Conservation (phyloP, 2,113 vertebrate species). For the Siphamia tubifer region DNA sequence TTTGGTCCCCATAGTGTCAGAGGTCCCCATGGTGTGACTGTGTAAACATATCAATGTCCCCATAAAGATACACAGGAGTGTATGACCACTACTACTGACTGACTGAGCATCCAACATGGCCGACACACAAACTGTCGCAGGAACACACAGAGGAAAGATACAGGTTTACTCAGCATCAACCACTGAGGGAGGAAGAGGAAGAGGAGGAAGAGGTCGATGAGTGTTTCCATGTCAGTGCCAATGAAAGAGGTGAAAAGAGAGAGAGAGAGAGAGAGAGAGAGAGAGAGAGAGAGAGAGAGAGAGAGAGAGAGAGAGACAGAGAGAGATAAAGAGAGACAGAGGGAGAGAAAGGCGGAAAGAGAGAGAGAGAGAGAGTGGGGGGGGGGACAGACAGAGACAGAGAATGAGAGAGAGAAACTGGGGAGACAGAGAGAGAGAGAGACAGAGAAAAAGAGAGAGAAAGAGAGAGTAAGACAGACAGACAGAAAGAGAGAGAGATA, state of each 20-base stretch:
- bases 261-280: no score
- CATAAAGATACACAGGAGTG: no score
- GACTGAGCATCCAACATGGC: constrained; percentile 33
- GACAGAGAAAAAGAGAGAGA: no score
- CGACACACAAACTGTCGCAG: neutral
- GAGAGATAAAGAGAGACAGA: neutral
- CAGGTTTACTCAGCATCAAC: neutral
- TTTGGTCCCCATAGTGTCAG: no score
- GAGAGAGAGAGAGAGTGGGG: neutral
- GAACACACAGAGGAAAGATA: neutral
- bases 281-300: neutral
- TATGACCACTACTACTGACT: no score
- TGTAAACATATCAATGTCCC: no score
- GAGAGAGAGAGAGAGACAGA: neutral
- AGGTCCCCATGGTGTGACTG: no score
- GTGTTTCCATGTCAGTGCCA: no score
- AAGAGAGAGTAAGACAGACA: no score
- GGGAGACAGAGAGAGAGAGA: no score
- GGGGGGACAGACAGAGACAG: neutral
- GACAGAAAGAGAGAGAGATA: no score
- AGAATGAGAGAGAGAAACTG: neutral
- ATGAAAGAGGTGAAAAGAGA: neutral
- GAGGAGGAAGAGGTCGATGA: neutral
- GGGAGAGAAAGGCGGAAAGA: neutral
- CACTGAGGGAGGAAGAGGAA: neutral